Base-by-base conservation (phyloP, 2,797 vertebrate genomes). In the Onychomys leucogaster region DNA sequence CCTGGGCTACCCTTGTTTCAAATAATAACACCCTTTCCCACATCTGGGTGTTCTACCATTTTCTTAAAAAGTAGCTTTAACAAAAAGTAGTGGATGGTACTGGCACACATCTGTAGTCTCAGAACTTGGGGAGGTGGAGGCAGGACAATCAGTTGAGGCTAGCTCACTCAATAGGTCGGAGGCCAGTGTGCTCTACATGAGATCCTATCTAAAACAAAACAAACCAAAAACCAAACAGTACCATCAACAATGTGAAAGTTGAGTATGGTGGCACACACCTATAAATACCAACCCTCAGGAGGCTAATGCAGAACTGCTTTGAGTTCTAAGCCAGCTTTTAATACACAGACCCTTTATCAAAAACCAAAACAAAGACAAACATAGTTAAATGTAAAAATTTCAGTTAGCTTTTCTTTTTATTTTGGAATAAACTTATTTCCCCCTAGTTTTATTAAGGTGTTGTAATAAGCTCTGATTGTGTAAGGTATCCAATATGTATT, bases 61-160 rank as follows among this genome's bases (percentile, higher is more conserved):
- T 59, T 92, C 82, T 93, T 63, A 80, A 90, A 82, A 94, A 77
- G 59, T 17, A 77, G 25, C 37, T 84, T 83, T 63, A 83, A 83
- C 16, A 65, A 46, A 63, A 65, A 65, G 27, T 41, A 65, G 27
- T 41, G 10, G 6, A 23, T 49, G 41, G 41, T 25, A 65, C 19
- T 49, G 32, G 5, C 43, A 49, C 32, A 25, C 1, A 49, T 55
- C 17, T 85, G 29, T 49, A 67, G 43, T 67, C 65, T 67, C 65
- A 67, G 52, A 55, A 55, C 52, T 55, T 16, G 52, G 52, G 11
- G 52, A 55, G 41, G 57, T 61, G 37, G 25, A 83, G 23, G 16
- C 37, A 83, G 25, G n/a, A 37, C 5, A 61, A 83, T 29, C n/a
- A 83, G 52, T 55, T 55, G 13, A 55, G 52, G 81, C 29, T 57